These are phyloP conservation scores for Labeo catla DNA, from an alignment of 2,113 vertebrate species.

Conservation along the genomic window DNA sequence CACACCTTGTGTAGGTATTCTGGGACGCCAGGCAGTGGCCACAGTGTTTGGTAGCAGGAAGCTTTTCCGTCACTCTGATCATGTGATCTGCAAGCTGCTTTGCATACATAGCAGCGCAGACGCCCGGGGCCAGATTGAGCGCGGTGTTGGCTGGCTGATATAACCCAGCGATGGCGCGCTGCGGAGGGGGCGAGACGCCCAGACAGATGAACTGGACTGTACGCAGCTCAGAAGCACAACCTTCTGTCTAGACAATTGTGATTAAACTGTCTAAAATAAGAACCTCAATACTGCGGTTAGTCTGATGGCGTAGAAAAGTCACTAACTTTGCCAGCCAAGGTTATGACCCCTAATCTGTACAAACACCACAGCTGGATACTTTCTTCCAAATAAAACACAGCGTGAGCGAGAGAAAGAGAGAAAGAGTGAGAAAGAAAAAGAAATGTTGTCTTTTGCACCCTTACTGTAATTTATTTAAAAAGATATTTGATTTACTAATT, in stretches of 20 bases:
- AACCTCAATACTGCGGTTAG: background rate
- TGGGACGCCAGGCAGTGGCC: constrained; percentile 20
- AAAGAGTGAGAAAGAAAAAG: background rate
- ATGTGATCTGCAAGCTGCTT: constrained; percentile 61
- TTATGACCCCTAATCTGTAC: constrained; percentile 59
- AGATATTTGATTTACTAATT: background rate
- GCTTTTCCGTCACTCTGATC: constrained; percentile 53
- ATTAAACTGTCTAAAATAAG: constrained; percentile 65
- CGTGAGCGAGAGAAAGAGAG: background rate
- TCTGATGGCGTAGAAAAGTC: constrained; percentile 29
- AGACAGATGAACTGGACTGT: constrained; percentile 30
- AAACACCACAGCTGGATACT: constrained; percentile 20
- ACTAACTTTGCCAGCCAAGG: constrained; percentile 58
- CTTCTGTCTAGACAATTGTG: constrained; percentile 62
- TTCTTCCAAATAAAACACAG: background rate
- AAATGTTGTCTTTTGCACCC: background rate
- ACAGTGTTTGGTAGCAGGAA: constrained; percentile 5
- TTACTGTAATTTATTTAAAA: background rate
- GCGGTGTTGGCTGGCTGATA: constrained; percentile 31
- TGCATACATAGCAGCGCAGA: constrained; percentile 57
- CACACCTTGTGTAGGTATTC: constrained; percentile 39
- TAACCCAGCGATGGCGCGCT: background rate
- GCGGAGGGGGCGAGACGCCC: background rate
- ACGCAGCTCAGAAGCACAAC: constrained; percentile 37
- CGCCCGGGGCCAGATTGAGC: constrained; percentile 46